Evolutionary conservation across 2,797 vertebrate genomes (phyloP), one percentile per base, ranked within the genome.

Genomic region (Anomalospiza imberbis): DNA sequence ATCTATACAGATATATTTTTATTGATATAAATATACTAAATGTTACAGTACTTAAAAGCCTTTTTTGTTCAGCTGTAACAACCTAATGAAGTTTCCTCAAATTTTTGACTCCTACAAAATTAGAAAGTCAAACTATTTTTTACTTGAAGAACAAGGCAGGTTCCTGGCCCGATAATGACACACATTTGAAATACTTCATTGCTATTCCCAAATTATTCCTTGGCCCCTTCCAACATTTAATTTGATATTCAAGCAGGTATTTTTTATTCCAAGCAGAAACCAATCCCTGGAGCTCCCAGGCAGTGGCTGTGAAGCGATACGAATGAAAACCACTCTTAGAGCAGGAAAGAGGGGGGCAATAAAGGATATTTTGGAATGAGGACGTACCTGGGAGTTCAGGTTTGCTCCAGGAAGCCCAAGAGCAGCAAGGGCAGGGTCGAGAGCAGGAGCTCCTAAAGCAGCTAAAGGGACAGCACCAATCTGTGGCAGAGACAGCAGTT

Each of bases 381-480:
- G 53, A 55, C 84, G 17, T 87, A 99, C 99, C 98, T 99, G 99
- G 71, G 99, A 99, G 97, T 99, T 99, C 97, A 99, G 98, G 96
- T 99, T 99, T 66, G 98, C 98, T 90, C 98, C 99, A 57, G 98
- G 98, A 97, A 99, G 98, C 97, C 99, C 99, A 94, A 99, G 98
- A 58, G 99, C 99, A 97, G 99, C 98, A 95, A 99, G 98, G 80
- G 98, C 97, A 91, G 99, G 99, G 94, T 99, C 99, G 94, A 99
- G 98, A 97, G 97, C 98, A 93, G 99, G 98, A 96, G 98, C 99
- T 97, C 99, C 99, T 50, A 99, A 97, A 96, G 99, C 98, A 97
- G 98, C 98, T 84, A 99, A 98, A 42, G 99, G 98, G 89, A 99
- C 98, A 77, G 98, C 99, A 97, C 99, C 99, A 96, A 99, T 99